phyloP scores from a whole-genome alignment of 1,140 invertebrate genomes.

The Calephelis virginiensis region DNA sequence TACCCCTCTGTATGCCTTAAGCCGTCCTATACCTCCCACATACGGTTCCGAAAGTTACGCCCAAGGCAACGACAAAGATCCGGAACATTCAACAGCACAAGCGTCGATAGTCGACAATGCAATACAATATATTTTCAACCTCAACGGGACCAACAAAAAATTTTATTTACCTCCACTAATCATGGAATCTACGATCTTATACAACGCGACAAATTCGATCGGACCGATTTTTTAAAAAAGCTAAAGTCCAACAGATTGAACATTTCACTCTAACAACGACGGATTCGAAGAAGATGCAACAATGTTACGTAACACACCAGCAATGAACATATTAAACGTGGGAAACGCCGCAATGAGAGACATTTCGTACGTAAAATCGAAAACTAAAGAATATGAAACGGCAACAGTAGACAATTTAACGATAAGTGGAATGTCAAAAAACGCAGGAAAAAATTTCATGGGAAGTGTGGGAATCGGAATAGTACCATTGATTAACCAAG shows the following conservation, averaged over 20 bases:
- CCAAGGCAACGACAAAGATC: neutral
- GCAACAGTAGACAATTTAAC: constrained; percentile 4
- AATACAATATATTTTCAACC: neutral
- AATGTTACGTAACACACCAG: neutral
- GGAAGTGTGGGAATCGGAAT: neutral
- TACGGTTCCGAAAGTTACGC: neutral
- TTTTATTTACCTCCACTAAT: neutral
- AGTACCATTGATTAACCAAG: neutral
- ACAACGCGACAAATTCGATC: constrained; percentile 7
- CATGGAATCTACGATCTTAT: neutral
- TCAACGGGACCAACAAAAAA: neutral
- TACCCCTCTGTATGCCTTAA: no score
- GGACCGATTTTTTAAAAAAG: neutral
- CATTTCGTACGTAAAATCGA: neutral
- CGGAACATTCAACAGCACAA: neutral
- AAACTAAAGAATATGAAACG: neutral
- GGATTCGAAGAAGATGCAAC: neutral
- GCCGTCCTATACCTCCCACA: no score
- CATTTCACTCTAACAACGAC: neutral
- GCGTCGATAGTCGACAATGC: neutral
- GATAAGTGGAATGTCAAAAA: neutral
- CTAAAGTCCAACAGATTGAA: neutral
- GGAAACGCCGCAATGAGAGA: neutral
- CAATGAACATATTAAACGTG: neutral
- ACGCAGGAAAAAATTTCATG: constrained; percentile 6